Conservation (phyloP, 2,797 vertebrate species). For the Hafferia zeledoni region DNA sequence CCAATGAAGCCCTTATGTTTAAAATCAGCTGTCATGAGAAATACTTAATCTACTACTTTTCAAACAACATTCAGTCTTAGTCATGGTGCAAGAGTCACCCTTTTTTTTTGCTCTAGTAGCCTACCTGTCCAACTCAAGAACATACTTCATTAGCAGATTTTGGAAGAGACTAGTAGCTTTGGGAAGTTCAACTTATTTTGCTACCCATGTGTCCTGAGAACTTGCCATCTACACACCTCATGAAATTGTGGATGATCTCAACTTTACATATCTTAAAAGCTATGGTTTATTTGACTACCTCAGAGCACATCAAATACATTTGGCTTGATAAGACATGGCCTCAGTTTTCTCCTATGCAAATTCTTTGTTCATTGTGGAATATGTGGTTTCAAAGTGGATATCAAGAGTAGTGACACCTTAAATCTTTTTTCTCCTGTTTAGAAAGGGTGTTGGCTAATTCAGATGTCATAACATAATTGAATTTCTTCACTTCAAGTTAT, state of each 20-base stretch:
- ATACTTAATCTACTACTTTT: not conserved
- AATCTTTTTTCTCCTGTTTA: not conserved
- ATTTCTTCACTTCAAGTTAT: slow-evolving; percentile 35
- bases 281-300: not conserved
- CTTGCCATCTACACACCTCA: not conserved
- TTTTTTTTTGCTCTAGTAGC: not conserved
- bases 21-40: not conserved
- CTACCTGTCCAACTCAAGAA: not conserved
- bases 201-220: not conserved
- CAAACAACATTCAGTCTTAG: not conserved
- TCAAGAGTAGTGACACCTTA: not conserved
- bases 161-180: not conserved
- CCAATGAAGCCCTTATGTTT: not conserved
- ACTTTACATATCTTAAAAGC: not conserved
- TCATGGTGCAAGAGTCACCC: not conserved
- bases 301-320: not conserved
- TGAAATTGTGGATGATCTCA: not conserved
- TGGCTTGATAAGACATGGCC: not conserved
- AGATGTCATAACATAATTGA: not conserved
- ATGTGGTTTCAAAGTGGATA: not conserved
- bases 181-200: not conserved
- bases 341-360: not conserved
- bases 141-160: not conserved
- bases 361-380: not conserved
- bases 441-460: not conserved